Percentiles rank a stretch among this genome's conserved stretches.
These are phyloP conservation scores for Ephestia elutella DNA, from an alignment of 1,140 invertebrate genomes.

Conservation along the genomic window DNA sequence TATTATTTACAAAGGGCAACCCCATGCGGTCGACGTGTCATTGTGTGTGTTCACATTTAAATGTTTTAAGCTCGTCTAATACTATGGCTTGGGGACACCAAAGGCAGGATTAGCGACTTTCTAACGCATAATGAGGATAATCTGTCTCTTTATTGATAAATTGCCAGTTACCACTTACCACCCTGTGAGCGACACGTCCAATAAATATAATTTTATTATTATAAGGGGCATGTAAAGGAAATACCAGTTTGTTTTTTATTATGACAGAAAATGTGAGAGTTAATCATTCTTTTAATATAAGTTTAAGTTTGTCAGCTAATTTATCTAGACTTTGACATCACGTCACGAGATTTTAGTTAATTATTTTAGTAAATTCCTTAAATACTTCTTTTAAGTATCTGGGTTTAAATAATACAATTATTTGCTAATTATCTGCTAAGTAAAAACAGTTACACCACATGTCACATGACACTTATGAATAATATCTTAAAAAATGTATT, in stretches of 20 bases:
- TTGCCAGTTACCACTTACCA: conserved; percentile 27
- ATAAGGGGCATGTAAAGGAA: not conserved
- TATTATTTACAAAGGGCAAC: not conserved
- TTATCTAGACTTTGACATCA: too few species aligned
- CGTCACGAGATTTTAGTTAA: too few species aligned
- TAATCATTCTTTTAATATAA: not conserved
- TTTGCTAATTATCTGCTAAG: too few species aligned
- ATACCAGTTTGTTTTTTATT: not conserved
- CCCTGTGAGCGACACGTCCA: not conserved
- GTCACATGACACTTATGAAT: too few species aligned
- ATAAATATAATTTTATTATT: not conserved
- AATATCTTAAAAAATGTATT: too few species aligned
- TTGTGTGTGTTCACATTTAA: not conserved
- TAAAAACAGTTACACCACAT: too few species aligned
- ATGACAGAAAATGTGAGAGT: not conserved
- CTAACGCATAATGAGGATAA: conserved; percentile 47
- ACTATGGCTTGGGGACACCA: conserved; percentile 7
- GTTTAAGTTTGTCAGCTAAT: too few species aligned
- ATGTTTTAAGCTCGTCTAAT: not conserved
- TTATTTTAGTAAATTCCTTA: too few species aligned
- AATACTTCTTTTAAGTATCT: too few species aligned
- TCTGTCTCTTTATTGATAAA: conserved; percentile 41
- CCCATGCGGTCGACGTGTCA: not conserved
- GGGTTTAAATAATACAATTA: too few species aligned
- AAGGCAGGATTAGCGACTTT: conserved; percentile 41